These are phyloP conservation scores for Nowickia ferox DNA, from an alignment of 2,888 invertebrate species.

Conservation along the genomic window DNA sequence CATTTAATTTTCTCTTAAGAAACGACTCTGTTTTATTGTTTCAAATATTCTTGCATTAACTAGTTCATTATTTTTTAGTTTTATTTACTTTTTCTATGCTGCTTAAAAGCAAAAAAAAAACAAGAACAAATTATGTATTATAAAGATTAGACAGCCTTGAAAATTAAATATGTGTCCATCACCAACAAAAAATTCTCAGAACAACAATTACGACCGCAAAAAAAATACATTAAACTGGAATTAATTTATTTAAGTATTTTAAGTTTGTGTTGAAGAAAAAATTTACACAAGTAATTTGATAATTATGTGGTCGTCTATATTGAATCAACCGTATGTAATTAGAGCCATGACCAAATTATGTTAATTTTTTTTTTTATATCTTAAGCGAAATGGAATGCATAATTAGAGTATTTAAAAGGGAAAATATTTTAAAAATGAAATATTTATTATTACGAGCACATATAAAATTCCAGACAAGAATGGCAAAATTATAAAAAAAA, in stretches of 20 bases:
- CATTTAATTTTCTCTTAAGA: not conserved
- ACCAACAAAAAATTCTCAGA: constrained; percentile 24
- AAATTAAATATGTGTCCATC: constrained; percentile 40
- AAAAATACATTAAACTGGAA: constrained; percentile 33
- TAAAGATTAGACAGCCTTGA: constrained; percentile 37
- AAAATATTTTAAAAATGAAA: not conserved
- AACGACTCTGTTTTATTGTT: not conserved
- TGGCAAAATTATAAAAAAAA: not conserved
- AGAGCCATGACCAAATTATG: constrained; percentile 33
- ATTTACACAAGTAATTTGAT: constrained; percentile 33
- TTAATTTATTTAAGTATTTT: constrained; percentile 21
- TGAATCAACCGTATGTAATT: constrained; percentile 22
- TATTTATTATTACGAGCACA: no score
- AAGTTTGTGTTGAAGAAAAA: not conserved
- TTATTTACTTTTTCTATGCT: not conserved
- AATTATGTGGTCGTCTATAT: constrained; percentile 36
- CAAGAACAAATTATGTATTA: constrained; percentile 1
- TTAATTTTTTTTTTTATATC: not conserved
- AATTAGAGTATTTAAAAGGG: constrained; percentile 1
- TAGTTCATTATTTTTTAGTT: constrained; percentile 23
- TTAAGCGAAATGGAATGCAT: not conserved
- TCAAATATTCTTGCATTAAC: constrained; percentile 1
- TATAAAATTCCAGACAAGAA: not conserved
- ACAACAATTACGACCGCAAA: constrained; percentile 3
- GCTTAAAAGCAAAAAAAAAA: constrained; percentile 9